Conservation (phyloP, 1,140 invertebrate genomes). For the Pachypeltis micranthus region DNA sequence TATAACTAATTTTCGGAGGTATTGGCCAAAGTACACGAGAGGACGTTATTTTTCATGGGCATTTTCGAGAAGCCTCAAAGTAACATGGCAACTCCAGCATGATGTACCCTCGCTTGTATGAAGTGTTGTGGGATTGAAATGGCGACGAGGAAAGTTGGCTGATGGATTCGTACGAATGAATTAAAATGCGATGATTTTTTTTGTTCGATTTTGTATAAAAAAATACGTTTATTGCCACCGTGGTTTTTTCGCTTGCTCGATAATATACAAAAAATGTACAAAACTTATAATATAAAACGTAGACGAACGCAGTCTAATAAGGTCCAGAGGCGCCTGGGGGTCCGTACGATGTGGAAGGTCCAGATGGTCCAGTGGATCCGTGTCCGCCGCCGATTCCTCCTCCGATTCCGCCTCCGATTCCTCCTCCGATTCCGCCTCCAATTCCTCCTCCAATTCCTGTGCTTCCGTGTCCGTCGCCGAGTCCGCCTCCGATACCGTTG, state of each 20-base stretch:
- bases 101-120: no score
- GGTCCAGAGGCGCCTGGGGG: conserved; percentile 32
- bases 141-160: no score
- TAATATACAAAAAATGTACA: conserved; percentile 20
- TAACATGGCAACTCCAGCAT: no score
- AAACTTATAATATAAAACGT: conserved; percentile 5
- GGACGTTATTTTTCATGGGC: no score
- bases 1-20: no score
- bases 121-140: no score
- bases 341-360: not conserved
- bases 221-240: conserved; percentile 28
- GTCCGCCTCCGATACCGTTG: conserved; percentile 35
- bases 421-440: conserved; percentile 32
- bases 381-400: conserved; percentile 33
- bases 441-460: no score
- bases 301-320: conserved; percentile 26
- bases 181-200: not conserved
- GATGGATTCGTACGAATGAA: not conserved
- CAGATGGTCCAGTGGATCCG: conserved; percentile 23
- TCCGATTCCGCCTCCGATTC: conserved; percentile 30
- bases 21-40: no score
- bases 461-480: conserved; percentile 28
- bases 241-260: conserved; percentile 20
- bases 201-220: conserved; percentile 19
- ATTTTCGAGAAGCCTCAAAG: no score